Percentiles rank a stretch among this genome's conserved stretches.
Conservation (phyloP, 2,113 vertebrate species). For the Fukomys damarensis region DNA sequence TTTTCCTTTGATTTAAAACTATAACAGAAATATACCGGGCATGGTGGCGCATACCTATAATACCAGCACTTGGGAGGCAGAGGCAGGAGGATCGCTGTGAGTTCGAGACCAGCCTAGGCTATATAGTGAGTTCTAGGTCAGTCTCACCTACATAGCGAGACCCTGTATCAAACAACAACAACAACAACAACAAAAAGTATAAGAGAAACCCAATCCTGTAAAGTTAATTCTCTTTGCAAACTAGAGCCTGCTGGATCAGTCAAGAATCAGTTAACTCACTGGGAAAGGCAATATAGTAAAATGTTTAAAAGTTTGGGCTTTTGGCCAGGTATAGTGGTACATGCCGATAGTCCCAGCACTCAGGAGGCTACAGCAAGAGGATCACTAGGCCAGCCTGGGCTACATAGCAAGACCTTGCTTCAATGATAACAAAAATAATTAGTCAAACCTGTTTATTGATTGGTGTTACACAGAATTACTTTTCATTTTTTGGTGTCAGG, state of each 20-base stretch:
- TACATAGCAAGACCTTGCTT: not conserved
- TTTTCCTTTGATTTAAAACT: conserved; percentile 45
- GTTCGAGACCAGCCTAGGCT: too few species aligned
- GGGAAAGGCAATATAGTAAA: not conserved
- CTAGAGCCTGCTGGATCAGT: not conserved
- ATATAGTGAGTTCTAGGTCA: too few species aligned
- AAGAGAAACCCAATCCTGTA: not conserved
- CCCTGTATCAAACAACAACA: too few species aligned
- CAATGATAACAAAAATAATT: not conserved
- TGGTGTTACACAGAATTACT: not conserved
- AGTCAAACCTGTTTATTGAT: not conserved
- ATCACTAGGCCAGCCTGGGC: not conserved
- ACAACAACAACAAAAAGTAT: not conserved
- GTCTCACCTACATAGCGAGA: too few species aligned
- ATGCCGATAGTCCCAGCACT: not conserved
- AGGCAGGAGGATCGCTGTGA: too few species aligned
- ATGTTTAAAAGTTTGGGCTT: not conserved
- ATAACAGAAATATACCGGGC: too few species aligned
- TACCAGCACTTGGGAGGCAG: too few species aligned
- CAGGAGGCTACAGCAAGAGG: not conserved
- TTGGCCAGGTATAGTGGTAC: not conserved
- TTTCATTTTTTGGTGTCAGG: too few species aligned
- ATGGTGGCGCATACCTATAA: too few species aligned
- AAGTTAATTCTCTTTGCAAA: not conserved
- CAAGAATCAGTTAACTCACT: not conserved